These are phyloP conservation scores for Andricus curvator DNA, from an alignment of 2,888 invertebrate genomes.

Conservation along the genomic window DNA sequence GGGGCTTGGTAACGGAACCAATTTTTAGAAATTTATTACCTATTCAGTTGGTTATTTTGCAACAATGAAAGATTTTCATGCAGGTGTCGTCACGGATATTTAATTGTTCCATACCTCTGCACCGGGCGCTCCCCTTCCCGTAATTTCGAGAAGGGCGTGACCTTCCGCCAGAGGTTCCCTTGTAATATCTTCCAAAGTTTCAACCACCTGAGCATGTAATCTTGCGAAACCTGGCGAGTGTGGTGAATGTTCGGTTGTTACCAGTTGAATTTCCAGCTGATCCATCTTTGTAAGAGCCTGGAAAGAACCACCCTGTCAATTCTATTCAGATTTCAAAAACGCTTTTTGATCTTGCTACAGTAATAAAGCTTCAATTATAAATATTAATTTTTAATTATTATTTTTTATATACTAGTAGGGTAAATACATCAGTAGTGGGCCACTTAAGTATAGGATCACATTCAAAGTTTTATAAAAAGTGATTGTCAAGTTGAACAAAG, in stretches of 20 bases:
- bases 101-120: constrained; percentile 78
- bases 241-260: constrained; percentile 82
- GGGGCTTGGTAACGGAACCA: not conserved
- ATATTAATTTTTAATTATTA: too few relatives aligned
- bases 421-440: too few relatives aligned
- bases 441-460: too few relatives aligned
- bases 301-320: constrained; percentile 51
- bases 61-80: constrained; percentile 1
- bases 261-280: constrained; percentile 87
- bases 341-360: not conserved
- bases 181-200: constrained; percentile 84
- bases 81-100: constrained; percentile 41
- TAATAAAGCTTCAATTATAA: too few relatives aligned
- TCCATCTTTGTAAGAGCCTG: constrained; percentile 86
- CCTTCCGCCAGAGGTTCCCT: constrained; percentile 86
- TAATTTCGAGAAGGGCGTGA: constrained; percentile 85
- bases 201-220: constrained; percentile 84
- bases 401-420: too few relatives aligned
- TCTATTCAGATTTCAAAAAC: not conserved
- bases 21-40: not conserved
- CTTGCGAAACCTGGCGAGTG: constrained; percentile 85
- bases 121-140: constrained; percentile 83
- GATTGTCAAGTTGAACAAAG: too few relatives aligned
- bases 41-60: not conserved
- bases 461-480: too few relatives aligned